phyloP scores from a whole-genome alignment of 2,113 vertebrate genomes.

The Pica pica region DNA sequence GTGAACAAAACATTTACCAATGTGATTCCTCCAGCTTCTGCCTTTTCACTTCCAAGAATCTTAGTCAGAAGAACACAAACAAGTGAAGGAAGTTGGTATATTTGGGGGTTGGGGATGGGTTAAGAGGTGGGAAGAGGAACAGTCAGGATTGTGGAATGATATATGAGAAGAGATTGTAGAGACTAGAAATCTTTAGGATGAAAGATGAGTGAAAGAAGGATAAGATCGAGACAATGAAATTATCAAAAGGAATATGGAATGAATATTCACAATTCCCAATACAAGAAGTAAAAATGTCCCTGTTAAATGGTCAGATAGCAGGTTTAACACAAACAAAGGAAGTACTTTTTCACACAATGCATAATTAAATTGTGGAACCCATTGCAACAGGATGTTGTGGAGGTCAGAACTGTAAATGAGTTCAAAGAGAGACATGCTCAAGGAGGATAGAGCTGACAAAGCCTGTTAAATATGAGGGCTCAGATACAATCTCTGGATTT shows the following conservation, averaged over 20 bases:
- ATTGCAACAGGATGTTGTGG: slow-evolving; percentile 60
- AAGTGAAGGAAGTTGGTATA: not conserved
- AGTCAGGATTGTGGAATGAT: not conserved
- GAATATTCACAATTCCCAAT: not conserved
- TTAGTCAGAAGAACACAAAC: not conserved
- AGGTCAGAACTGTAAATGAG: slow-evolving; percentile 53
- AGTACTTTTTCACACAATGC: slow-evolving; percentile 59
- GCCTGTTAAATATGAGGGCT: slow-evolving; percentile 31
- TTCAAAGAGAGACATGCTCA: slow-evolving; percentile 60
- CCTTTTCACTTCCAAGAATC: not conserved
- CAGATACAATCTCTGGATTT: not conserved
- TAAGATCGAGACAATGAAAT: not conserved
- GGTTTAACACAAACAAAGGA: slow-evolving; percentile 60
- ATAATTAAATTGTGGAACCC: slow-evolving; percentile 48
- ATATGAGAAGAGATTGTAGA: not conserved
- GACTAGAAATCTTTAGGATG: not conserved
- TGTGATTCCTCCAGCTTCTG: not conserved
- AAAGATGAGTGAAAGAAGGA: not conserved
- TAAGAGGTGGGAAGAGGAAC: not conserved
- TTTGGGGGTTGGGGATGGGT: not conserved
- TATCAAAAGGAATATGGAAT: slow-evolving; percentile 13
- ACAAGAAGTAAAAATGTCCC: not conserved
- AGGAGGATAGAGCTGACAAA: slow-evolving; percentile 43
- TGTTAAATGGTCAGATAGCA: not conserved
- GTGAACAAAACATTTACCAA: not conserved